Base-by-base conservation (phyloP, 2,113 vertebrate genomes). In the Chaetorhynchus papuensis region DNA sequence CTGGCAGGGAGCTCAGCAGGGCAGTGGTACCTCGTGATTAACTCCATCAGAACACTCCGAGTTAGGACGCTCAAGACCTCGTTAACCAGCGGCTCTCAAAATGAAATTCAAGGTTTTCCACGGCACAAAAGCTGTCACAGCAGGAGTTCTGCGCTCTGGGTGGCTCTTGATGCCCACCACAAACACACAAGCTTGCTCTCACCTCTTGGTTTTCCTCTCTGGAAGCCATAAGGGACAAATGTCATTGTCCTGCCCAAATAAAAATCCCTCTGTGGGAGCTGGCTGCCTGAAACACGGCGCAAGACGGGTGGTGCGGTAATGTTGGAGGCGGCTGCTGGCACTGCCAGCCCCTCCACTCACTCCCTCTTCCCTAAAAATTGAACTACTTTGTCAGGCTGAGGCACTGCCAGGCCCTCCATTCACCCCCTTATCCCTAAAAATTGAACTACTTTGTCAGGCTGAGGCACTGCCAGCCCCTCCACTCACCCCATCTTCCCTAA, bases 1-100 rank as follows among this genome's bases (percentile, higher is more conserved):
- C 96, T 84, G 80, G 76, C 87, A 85, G 96, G 94, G 95, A 95
- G 56, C 31, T 26, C 83, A 50, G 39, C 20, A 57, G 63, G 35
- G 61, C 3, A 4, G 7, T 3, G 13, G 5, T 2, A 13, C 9
- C 84, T 74, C 54, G n/a, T 39, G 17, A 42, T 68, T 42, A 63
- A 37, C 70, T 33, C 76, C 56, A 52, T 13, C 74, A 49, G 23
- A 77, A 27, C 30, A 8, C 16, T 69, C 26, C 0, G 4, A 64
- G 15, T 23, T 28, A 47, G 86, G 56, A 21, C 42, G 19, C 0
- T 3, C 26, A 11, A 61, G 45, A n/a, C 60, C 69, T 41, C 23
- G 17, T 49, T 69, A 79, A 33, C 28, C 35, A 66, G 52, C 83
- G 28, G 50, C 39, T 90, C 42, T 76, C 56, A 9, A 3, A 7